Conservation (phyloP, 2,888 invertebrate species). For the Cerastis rubricosa region DNA sequence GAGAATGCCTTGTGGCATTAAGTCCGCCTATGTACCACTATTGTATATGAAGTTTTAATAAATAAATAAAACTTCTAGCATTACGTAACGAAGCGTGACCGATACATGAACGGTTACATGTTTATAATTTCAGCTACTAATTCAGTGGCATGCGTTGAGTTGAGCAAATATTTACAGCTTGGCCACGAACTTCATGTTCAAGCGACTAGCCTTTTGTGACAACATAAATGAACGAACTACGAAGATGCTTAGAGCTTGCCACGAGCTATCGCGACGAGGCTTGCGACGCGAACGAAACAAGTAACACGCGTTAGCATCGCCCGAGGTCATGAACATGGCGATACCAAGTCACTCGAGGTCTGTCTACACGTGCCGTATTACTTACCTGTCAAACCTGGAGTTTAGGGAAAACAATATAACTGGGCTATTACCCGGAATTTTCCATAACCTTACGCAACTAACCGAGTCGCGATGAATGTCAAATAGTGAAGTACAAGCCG, state of each 20-base stretch:
- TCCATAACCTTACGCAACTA: conserved; percentile 18
- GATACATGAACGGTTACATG: conserved; percentile 25
- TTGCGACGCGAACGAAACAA: not conserved
- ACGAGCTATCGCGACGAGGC: not conserved
- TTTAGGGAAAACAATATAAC: conserved; percentile 7
- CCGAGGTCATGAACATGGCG: not conserved
- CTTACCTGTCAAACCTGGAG: not conserved
- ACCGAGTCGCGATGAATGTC: conserved; percentile 25
- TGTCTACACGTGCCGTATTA: not conserved
- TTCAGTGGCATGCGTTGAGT: conserved; percentile 19
- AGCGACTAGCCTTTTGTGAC: not conserved
- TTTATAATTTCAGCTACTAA: conserved; percentile 41
- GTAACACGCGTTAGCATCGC: not conserved
- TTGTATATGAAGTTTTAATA: no score
- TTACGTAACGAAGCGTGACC: conserved; percentile 45
- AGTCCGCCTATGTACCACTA: no score
- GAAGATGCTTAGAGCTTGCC: not conserved
- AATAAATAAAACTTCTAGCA: conserved; percentile 32
- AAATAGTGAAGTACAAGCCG: conserved; percentile 9
- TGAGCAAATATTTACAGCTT: conserved; percentile 29
- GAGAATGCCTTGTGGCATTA: no score
- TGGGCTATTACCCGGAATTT: not conserved
- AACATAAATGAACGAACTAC: not conserved
- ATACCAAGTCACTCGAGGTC: not conserved
- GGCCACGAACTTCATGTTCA: not conserved